Percentiles rank a stretch among this genome's conserved stretches.
These are phyloP conservation scores for Globodera ellingtonae DNA, from an alignment of 1,140 invertebrate genomes.

Conservation along the genomic window DNA sequence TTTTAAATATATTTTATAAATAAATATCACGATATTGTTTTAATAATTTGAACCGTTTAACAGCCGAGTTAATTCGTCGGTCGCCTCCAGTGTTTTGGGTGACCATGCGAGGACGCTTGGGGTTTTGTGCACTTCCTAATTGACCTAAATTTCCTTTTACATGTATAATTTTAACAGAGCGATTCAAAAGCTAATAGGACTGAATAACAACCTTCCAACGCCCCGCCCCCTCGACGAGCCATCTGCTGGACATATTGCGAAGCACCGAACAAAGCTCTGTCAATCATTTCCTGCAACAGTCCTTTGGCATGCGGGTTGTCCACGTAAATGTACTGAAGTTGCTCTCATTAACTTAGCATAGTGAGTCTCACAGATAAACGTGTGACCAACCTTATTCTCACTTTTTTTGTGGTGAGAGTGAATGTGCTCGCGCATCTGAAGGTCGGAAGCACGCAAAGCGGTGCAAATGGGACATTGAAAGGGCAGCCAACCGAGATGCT, in stretches of 20 bases:
- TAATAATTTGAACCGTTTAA: not conserved
- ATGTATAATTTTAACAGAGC: not conserved
- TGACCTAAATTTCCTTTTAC: not conserved
- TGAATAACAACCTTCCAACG: not conserved
- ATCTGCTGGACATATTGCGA: constrained; percentile 21
- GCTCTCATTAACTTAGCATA: not conserved
- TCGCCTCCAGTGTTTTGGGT: not conserved
- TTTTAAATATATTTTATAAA: not conserved
- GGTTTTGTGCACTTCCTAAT: not conserved
- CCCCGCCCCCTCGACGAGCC: not conserved
- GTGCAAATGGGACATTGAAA: constrained; percentile 58
- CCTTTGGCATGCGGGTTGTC: constrained; percentile 59
- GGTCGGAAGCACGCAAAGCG: constrained; percentile 54
- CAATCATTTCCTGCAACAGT: constrained; percentile 58
- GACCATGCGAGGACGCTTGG: not conserved
- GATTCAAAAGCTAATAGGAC: too few species aligned
- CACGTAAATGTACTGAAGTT: constrained; percentile 54
- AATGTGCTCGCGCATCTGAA: constrained; percentile 62
- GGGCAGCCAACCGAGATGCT: constrained; percentile 64
- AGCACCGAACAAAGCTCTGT: constrained; percentile 51
- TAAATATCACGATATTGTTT: too few species aligned
- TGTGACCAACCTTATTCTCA: constrained; percentile 40
- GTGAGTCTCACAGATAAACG: not conserved
- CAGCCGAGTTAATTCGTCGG: not conserved
- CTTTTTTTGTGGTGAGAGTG: constrained; percentile 61